These are phyloP conservation scores for Daphoenositta chrysoptera DNA, from an alignment of 2,113 vertebrate species.

Conservation along the genomic window DNA sequence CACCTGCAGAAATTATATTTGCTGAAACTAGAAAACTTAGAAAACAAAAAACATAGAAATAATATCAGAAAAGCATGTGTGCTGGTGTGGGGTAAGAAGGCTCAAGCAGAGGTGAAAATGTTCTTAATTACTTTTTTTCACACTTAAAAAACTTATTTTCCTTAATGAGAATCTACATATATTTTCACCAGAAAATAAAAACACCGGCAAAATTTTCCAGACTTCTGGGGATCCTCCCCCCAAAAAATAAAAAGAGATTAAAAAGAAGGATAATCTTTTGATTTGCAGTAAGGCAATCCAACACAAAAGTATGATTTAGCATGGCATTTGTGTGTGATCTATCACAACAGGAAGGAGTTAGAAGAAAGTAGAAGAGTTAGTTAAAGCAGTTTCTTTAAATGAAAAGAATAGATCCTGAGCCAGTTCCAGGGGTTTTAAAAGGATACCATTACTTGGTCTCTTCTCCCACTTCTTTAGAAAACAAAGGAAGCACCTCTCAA, in stretches of 20 bases:
- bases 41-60: background rate
- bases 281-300: background rate
- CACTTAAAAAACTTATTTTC: background rate
- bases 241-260: background rate
- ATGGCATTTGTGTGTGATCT: background rate
- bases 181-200: background rate
- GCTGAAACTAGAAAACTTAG: background rate
- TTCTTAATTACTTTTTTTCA: background rate
- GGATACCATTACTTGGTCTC: background rate
- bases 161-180: background rate
- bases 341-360: background rate
- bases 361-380: background rate
- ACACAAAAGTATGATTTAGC: background rate
- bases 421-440: background rate
- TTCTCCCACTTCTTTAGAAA: background rate
- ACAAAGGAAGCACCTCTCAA: background rate
- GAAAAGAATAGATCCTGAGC: background rate
- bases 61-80: background rate
- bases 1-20: background rate
- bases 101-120: background rate
- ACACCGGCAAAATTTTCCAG: background rate
- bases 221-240: background rate
- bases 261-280: accelerated
- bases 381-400: background rate
- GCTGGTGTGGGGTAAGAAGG: background rate